phyloP scores from a whole-genome alignment of 1,140 invertebrate species.

The Bombus superbus region DNA sequence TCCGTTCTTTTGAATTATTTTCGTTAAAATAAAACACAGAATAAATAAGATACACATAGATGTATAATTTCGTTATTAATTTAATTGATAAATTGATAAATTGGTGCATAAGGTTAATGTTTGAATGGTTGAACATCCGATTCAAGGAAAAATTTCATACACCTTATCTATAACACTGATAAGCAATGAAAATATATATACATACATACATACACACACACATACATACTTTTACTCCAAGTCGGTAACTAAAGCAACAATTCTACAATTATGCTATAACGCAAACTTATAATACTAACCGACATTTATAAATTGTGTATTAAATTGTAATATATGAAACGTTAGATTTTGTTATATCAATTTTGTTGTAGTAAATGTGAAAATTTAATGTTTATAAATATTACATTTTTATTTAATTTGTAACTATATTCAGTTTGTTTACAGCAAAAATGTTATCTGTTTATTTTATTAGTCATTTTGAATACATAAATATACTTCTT shows the following conservation, averaged over 20 bases:
- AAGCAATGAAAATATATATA: background rate
- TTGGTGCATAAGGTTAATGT: background rate
- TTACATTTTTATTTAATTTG: background rate
- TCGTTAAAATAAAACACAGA: background rate
- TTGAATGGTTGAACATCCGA: background rate
- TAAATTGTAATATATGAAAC: too few species aligned
- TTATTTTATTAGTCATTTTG: background rate
- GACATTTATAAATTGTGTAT: too few species aligned
- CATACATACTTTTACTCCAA: background rate
- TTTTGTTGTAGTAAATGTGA: too few species aligned
- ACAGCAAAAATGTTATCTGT: background rate
- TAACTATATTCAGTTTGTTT: conserved; percentile 3
- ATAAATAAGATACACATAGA: background rate
- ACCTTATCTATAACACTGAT: background rate
- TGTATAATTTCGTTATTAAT: background rate
- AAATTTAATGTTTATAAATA: too few species aligned
- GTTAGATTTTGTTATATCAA: too few species aligned
- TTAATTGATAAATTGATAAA: background rate
- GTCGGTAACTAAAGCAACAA: background rate
- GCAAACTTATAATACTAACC: too few species aligned
- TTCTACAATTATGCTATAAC: background rate
- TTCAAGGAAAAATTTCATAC: conserved; percentile 8
- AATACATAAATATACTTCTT: background rate
- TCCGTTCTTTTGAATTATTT: too few species aligned
- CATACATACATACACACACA: too few species aligned